A percentile compares a stretch with the other conserved stretches of the same genome.
Conservation (phyloP, 2,113 vertebrate genomes). For the Dipodomys spectabilis region DNA sequence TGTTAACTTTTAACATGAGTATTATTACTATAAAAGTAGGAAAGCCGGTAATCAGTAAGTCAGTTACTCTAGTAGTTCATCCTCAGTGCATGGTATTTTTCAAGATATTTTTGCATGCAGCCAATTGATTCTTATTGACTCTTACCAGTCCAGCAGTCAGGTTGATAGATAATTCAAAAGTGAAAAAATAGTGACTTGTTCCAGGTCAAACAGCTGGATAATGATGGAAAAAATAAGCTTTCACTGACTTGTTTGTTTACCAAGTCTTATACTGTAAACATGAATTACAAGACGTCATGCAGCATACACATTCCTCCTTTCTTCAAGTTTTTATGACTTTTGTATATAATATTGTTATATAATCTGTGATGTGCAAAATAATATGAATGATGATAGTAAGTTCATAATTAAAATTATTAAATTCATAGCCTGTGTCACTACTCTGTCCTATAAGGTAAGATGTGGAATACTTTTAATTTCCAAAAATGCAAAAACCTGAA, state of each 20-base stretch:
- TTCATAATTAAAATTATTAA: conserved; percentile 71
- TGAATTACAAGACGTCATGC: not conserved
- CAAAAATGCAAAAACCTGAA: conserved; percentile 16
- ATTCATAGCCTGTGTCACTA: not conserved
- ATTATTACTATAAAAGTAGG: conserved; percentile 60
- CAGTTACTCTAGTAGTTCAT: conserved; percentile 41
- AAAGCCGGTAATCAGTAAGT: conserved; percentile 68
- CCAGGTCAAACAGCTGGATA: not conserved
- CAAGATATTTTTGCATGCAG: conserved; percentile 42
- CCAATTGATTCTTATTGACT: not conserved
- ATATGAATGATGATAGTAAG: conserved; percentile 37
- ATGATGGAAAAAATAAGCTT: not conserved
- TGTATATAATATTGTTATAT: conserved; percentile 25
- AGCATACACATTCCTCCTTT: not conserved
- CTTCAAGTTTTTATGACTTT: conserved; percentile 33
- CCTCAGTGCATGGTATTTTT: conserved; percentile 58
- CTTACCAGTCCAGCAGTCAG: not conserved
- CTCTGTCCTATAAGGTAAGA: conserved; percentile 38
- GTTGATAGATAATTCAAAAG: conserved; percentile 39
- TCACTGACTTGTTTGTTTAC: conserved; percentile 1
- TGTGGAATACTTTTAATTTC: conserved; percentile 32
- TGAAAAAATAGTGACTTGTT: conserved; percentile 9
- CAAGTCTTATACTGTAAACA: not conserved
- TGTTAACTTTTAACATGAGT: conserved; percentile 69
- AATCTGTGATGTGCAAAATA: conserved; percentile 50